phyloP scores from a whole-genome alignment of 1,140 invertebrate genomes.

The Colletes latitarsis region DNA sequence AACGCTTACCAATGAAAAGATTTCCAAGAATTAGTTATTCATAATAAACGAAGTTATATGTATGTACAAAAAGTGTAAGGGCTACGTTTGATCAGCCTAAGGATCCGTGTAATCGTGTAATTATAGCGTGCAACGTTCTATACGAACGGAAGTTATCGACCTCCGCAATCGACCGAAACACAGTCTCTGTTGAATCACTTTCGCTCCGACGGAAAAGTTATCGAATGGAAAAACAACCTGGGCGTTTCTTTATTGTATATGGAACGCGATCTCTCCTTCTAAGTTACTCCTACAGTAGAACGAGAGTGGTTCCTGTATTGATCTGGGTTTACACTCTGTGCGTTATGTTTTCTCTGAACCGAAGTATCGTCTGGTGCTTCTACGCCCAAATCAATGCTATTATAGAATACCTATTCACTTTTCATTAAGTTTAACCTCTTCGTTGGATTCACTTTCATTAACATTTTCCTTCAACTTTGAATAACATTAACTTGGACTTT shows the following conservation, averaged over 20 bases:
- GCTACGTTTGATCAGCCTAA: no score
- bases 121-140: not conserved
- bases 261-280: conserved; percentile 26
- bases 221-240: conserved; percentile 34
- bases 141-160: not conserved
- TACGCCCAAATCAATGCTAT: not conserved
- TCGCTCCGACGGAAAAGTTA: not conserved
- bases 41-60: no score
- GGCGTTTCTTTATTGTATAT: not conserved
- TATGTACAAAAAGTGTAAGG: no score
- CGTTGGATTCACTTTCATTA: no score
- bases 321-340: conserved; percentile 33
- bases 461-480: no score
- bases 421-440: not conserved
- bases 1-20: no score
- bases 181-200: not conserved
- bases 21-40: no score
- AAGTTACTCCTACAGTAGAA: conserved; percentile 6
- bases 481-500: no score
- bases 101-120: no score
- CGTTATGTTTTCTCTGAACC: conserved; percentile 8
- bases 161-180: not conserved
- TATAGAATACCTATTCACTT: not conserved
- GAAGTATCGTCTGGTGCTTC: not conserved
- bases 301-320: conserved; percentile 41